These are phyloP conservation scores for Platichthys stellatus DNA, from an alignment of 2,113 vertebrate species.

Conservation along the genomic window DNA sequence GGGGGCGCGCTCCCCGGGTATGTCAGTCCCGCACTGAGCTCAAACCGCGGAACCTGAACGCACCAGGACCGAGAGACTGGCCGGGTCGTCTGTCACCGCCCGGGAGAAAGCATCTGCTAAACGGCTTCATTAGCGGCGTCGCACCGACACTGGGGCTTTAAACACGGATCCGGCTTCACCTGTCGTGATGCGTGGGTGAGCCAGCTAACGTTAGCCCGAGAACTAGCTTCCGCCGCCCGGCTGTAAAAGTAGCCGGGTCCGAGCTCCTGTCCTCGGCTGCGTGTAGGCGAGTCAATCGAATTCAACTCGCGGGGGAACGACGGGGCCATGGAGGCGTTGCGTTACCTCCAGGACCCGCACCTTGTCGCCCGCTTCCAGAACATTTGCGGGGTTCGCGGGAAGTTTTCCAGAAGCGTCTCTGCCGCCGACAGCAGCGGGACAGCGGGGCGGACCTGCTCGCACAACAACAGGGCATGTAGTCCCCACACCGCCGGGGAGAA, in stretches of 20 bases:
- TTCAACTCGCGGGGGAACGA: constrained; percentile 65
- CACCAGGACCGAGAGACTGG: not conserved
- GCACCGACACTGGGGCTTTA: too few relatives aligned
- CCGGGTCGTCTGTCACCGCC: not conserved
- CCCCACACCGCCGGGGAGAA: not conserved
- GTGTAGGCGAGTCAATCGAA: not conserved
- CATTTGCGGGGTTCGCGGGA: constrained; percentile 87
- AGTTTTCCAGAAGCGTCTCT: constrained; percentile 45
- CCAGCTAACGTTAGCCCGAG: constrained; percentile 48
- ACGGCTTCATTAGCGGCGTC: too few relatives aligned
- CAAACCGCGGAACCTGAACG: constrained; percentile 37
- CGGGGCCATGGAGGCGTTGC: constrained; percentile 57
- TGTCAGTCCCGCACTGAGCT: constrained; percentile 61
- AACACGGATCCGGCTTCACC: not conserved
- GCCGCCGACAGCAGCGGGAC: not conserved
- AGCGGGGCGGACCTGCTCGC: constrained; percentile 39
- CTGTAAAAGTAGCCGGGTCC: constrained; percentile 27
- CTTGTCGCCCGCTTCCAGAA: constrained; percentile 92
- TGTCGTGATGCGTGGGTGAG: constrained; percentile 34
- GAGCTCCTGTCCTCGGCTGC: constrained; percentile 3
- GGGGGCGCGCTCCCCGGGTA: constrained; percentile 24
- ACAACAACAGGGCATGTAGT: constrained; percentile 70
- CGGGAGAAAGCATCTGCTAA: too few relatives aligned
- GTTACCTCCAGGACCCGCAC: constrained; percentile 86
- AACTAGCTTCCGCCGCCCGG: constrained; percentile 37